Base-by-base conservation (phyloP, 2,113 vertebrate species). In the Passer montanus region DNA sequence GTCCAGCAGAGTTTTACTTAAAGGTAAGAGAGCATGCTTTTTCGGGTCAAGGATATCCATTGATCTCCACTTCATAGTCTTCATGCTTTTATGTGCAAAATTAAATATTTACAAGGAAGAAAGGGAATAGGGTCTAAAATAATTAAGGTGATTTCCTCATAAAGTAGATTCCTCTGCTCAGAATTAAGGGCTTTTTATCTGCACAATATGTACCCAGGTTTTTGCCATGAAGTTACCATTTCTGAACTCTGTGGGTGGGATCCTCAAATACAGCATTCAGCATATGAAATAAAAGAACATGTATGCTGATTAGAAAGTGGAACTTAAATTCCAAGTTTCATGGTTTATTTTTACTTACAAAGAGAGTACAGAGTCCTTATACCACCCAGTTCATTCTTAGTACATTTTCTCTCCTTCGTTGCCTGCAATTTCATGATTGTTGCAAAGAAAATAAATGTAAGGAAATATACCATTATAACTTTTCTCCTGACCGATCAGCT, bases 361-460 rank as follows among this genome's bases (percentile, higher is more conserved):
- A 74, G 52, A 58, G 43, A 95, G 69, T 68, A 89, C 69, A 82
- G 68, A 90, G 60, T 89, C 81, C 62, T 95, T 96, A 90, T 89
- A 85, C 73, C 47, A 93, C 89, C 43, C 81, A 93, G 92, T 47
- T 89, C 76, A 91, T 78, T 87, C 90, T 77, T 79, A 94, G 43
- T 73, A 89, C 68, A 72, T 60, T 94, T 81, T 44, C 81, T 84
- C 82, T 89, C 81, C 37, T 94, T 89, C 1, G 3, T 87, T 91
- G 89, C 68, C 89, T 92, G 93, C 58, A 94, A 84, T 94, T 91
- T 95, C 18, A 23, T 75, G 78, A 87, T 91, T 85, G 67, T 95
- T 89, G 81, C 74, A 87, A 91, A 89, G 62, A 95, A 96, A 94
- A 79, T 78, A 95, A 84, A 69, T 80, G 67, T n/a, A 83, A 90